A percentile compares a stretch with the other conserved stretches of the same genome.
Conservation (phyloP, 2,888 invertebrate species). For the Matsumyia berberina region DNA sequence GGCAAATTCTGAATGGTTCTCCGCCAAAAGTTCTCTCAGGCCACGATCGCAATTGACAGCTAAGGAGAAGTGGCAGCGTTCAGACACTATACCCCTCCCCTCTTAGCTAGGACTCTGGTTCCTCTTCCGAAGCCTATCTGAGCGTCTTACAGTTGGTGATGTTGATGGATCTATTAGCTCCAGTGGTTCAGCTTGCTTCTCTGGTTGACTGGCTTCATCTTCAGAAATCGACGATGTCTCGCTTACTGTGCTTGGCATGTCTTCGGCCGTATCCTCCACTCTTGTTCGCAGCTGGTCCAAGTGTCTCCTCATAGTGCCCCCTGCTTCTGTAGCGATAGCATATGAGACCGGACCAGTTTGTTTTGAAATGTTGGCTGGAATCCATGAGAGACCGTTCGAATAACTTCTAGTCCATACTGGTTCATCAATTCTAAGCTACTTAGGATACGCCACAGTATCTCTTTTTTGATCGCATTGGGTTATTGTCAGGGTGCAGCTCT, state of each 20-base stretch:
- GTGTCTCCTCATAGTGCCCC: not conserved
- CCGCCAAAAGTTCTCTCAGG: too few species aligned
- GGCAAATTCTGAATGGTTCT: too few species aligned
- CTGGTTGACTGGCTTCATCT: not conserved
- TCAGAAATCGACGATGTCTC: not conserved
- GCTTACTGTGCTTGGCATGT: not conserved
- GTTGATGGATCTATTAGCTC: not conserved
- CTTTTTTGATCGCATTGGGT: not conserved
- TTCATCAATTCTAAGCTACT: not conserved
- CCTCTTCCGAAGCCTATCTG: slow-evolving; percentile 3
- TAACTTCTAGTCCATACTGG: not conserved
- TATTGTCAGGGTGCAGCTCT: not conserved
- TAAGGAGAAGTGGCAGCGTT: too few species aligned
- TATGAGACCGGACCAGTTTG: not conserved
- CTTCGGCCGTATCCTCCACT: not conserved
- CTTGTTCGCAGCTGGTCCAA: not conserved
- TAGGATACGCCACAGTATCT: not conserved
- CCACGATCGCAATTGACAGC: too few species aligned
- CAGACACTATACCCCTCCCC: slow-evolving; percentile 13
- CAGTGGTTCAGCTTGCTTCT: not conserved
- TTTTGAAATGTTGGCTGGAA: not conserved
- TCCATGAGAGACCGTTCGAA: not conserved
- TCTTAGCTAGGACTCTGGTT: slow-evolving; percentile 13
- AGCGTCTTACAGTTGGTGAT: slow-evolving; percentile 13
- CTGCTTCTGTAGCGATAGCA: slow-evolving; percentile 1